Conservation (phyloP, 2,888 invertebrate genomes). For the Netelia fuscicornis region DNA sequence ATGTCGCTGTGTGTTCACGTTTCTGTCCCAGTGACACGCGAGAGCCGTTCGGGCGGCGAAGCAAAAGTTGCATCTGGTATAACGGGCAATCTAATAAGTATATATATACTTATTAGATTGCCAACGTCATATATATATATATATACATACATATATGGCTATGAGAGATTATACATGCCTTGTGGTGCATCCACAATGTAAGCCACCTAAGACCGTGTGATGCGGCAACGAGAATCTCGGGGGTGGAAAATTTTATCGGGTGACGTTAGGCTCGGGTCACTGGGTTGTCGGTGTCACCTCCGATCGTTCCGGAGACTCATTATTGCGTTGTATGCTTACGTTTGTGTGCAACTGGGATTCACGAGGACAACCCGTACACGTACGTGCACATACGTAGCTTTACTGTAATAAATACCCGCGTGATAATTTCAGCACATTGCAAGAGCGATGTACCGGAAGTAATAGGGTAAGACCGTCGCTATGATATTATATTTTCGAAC, state of each 20-base stretch:
- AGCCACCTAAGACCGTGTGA: slow-evolving; percentile 48
- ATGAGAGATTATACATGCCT: background rate
- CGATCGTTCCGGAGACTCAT: slow-evolving; percentile 32
- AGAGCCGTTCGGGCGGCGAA: slow-evolving; percentile 38
- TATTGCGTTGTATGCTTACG: slow-evolving; percentile 25
- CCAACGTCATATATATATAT: background rate
- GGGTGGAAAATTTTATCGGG: slow-evolving; percentile 68
- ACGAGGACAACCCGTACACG: background rate
- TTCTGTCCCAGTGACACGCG: slow-evolving; percentile 32
- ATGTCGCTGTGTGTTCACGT: slow-evolving; percentile 30
- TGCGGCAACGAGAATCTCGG: slow-evolving; percentile 58
- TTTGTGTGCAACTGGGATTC: slow-evolving; percentile 10
- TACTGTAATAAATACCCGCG: slow-evolving; percentile 57
- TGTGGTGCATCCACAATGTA: slow-evolving; percentile 37
- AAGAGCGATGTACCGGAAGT: slow-evolving; percentile 58
- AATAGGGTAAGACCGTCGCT: slow-evolving; percentile 44
- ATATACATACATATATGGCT: background rate
- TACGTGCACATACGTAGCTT: slow-evolving; percentile 10
- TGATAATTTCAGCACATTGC: slow-evolving; percentile 62
- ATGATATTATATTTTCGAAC: slow-evolving; percentile 44
- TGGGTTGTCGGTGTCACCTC: slow-evolving; percentile 61
- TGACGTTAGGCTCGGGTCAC: slow-evolving; percentile 69
- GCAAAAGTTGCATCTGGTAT: slow-evolving; percentile 27
- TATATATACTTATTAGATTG: background rate
- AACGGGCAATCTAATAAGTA: slow-evolving; percentile 12